These are phyloP conservation scores for Platysteira castanea DNA, from an alignment of 2,113 vertebrate genomes.

Conservation along the genomic window DNA sequence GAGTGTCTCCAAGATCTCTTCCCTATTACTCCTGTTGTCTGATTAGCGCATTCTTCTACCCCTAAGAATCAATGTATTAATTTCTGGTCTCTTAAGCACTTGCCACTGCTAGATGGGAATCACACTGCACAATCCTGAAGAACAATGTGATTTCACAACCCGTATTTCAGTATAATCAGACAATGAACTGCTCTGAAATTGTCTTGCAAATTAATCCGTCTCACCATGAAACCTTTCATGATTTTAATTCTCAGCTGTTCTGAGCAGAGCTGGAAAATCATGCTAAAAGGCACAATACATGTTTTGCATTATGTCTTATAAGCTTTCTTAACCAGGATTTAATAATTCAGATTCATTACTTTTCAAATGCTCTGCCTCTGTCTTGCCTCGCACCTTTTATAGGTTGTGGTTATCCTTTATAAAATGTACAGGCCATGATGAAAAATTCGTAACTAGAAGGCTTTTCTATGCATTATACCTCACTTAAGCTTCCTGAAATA, in stretches of 20 bases:
- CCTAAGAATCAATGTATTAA: not conserved
- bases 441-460: not conserved
- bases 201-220: not conserved
- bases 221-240: not conserved
- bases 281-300: not conserved
- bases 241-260: slow-evolving; percentile 9
- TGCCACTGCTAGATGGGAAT: not conserved
- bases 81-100: not conserved
- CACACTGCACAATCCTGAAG: not conserved
- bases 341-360: not conserved
- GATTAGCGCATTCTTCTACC: not conserved
- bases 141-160: not conserved
- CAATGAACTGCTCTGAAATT: not conserved
- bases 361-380: not conserved
- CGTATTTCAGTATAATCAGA: not conserved
- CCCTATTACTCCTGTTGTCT: not conserved
- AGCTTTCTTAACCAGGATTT: not conserved
- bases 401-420: not conserved
- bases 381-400: not conserved
- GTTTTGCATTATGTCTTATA: not conserved
- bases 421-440: not conserved
- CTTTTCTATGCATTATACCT: not conserved
- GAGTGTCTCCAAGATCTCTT: not conserved
- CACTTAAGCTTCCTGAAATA: not conserved
- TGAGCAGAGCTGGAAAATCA: not conserved